Base-by-base conservation (phyloP, 1,140 invertebrate species). In the Temnothorax curvispinosus region DNA sequence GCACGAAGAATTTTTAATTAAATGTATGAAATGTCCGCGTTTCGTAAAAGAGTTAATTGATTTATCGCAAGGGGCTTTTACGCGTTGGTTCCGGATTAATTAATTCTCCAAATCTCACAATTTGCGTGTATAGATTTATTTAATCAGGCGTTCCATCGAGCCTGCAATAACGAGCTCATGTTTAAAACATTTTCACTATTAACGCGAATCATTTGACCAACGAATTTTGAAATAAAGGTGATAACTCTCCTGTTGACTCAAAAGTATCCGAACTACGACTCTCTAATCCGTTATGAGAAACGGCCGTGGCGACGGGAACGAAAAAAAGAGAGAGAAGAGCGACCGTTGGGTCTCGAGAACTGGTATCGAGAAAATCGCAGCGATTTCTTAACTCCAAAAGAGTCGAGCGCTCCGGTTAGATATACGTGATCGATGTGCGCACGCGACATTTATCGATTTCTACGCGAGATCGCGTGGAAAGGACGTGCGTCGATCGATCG, bases 301-400 rank as follows among this genome's bases (percentile, higher is more conserved):
- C 69, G 32, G 27, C 27, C 1, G 27, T 1, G 27, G 72, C n/a
- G 85, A 67, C 47, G 67, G 47, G 71, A 32, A 78, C 6, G 13
- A 47, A 60, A 71, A 65, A 50, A 71, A 35, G 27, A 64, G 21
- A 69, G 44, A 52, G 27, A n/a, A 54, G 13, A 89, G 56, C 50
- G 21, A 67, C 69, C 21, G 67, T 21, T 54, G 69, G 9, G 9
- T 76, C 87, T 56, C 69, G 62, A 60, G 62, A 69, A 41, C 56
- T 41, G 67, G 62, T 54, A 62, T 13, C 44, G 38, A 67, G 50
- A 58, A 50, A 89, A 89, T 90, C 86, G 60, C 77, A 60, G 71
- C 86, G 88, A 90, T 90, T 80, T 90, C 89, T 90, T 85, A 62
- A 88, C 47, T 90, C 89, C 86, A 87, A 90, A 90, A 90, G 88